These are phyloP conservation scores for Lepidurus packardi DNA, from an alignment of 1,140 invertebrate genomes.

Conservation along the genomic window DNA sequence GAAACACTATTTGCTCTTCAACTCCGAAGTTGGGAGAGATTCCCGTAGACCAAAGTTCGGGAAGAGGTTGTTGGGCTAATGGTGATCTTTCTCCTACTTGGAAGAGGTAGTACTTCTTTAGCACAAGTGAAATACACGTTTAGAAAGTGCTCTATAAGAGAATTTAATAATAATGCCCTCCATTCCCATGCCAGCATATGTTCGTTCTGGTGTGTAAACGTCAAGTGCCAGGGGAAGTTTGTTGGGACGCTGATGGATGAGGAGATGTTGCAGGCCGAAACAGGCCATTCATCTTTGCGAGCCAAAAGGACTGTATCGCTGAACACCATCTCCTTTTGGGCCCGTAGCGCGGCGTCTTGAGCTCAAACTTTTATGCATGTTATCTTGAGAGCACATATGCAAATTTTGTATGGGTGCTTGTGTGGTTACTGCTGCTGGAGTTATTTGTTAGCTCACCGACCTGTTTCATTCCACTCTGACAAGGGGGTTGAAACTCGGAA, in stretches of 20 bases:
- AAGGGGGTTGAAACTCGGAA: no score
- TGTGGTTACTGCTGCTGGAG: not conserved
- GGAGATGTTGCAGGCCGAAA: constrained; percentile 12
- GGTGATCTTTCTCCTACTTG: no score
- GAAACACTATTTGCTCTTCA: no score
- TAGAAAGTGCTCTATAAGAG: not conserved
- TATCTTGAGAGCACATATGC: constrained; percentile 18
- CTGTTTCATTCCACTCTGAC: not conserved
- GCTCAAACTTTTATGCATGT: not conserved
- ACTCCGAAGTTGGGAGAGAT: no score
- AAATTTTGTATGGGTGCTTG: not conserved
- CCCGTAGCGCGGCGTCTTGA: constrained; percentile 7
- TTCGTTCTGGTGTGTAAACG: constrained; percentile 5
- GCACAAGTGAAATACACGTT: no score
- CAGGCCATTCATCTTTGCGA: constrained; percentile 18
- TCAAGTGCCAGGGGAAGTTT: not conserved
- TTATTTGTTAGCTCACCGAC: not conserved
- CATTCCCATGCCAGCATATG: not conserved
- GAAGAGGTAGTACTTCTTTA: no score
- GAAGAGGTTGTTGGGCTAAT: no score
- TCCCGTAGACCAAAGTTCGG: no score
- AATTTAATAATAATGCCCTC: not conserved
- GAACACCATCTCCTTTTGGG: not conserved
- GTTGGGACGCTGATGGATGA: constrained; percentile 12
- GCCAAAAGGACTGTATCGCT: constrained; percentile 17